Percentiles rank a stretch among this genome's conserved stretches.
phyloP scores from a whole-genome alignment of 2,888 invertebrate genomes.

The Ectemnius lituratus region DNA sequence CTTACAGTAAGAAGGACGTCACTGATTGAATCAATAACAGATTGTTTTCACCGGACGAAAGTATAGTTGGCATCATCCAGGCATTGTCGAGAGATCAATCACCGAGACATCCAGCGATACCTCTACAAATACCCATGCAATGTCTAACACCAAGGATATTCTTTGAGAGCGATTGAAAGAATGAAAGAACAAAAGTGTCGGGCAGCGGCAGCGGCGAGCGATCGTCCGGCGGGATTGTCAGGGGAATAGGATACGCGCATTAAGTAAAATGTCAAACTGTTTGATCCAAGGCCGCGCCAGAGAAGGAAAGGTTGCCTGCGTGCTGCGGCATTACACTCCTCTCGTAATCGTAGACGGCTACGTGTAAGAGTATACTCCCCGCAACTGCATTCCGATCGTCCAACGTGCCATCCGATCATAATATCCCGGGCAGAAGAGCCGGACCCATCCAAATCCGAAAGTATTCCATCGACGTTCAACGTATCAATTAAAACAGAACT shows the following conservation, averaged over 20 bases:
- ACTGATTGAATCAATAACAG: too few relatives aligned
- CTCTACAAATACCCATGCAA: too few relatives aligned
- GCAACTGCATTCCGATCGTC: slow-evolving; percentile 65
- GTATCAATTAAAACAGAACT: too few relatives aligned
- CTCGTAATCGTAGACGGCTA: slow-evolving; percentile 10
- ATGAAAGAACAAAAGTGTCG: neutral
- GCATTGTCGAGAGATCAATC: too few relatives aligned
- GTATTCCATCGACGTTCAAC: neutral
- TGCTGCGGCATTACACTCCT: slow-evolving; percentile 43
- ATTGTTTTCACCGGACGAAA: too few relatives aligned
- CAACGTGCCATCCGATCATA: slow-evolving; percentile 58
- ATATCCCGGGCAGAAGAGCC: slow-evolving; percentile 19
- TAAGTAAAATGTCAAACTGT: slow-evolving; percentile 72
- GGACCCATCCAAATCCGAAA: slow-evolving; percentile 20
- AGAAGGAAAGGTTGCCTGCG: slow-evolving; percentile 57
- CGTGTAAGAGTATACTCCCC: slow-evolving; percentile 31
- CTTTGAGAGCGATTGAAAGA: too few relatives aligned
- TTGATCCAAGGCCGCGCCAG: slow-evolving; percentile 68
- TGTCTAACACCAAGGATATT: too few relatives aligned
- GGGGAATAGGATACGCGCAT: slow-evolving; percentile 45
- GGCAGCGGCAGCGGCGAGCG: neutral
- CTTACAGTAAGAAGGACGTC: too few relatives aligned
- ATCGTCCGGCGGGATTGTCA: slow-evolving; percentile 27
- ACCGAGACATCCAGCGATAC: too few relatives aligned
- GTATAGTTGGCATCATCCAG: too few relatives aligned